Conservation (phyloP, 2,888 invertebrate genomes). For the Seira sanloemensis region DNA sequence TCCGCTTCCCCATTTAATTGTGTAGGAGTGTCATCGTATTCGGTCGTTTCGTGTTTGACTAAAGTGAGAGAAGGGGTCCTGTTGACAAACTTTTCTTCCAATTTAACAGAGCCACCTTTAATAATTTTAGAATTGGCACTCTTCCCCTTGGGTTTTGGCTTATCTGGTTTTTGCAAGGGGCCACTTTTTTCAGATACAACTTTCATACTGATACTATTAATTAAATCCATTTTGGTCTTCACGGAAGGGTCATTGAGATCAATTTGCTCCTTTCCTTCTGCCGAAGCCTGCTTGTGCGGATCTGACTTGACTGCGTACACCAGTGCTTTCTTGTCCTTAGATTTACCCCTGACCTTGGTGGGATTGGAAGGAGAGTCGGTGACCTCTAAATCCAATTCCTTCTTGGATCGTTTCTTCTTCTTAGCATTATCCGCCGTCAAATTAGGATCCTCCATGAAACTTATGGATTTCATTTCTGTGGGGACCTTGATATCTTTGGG, state of each 20-base stretch:
- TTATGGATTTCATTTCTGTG: slow-evolving; percentile 46
- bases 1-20: too few species aligned
- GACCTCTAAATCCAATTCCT: background rate
- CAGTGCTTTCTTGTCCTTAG: background rate
- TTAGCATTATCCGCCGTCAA: slow-evolving; percentile 40
- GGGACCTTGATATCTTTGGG: slow-evolving; percentile 70
- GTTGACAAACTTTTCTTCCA: background rate
- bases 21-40: background rate
- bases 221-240: slow-evolving; percentile 46
- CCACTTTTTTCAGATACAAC: slow-evolving; percentile 39
- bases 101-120: too few species aligned
- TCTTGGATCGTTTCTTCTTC: slow-evolving; percentile 32
- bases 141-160: background rate
- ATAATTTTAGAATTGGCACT: background rate
- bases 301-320: slow-evolving; percentile 63
- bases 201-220: slow-evolving; percentile 54
- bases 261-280: background rate
- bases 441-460: slow-evolving; percentile 33
- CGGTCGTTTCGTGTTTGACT: background rate
- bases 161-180: background rate
- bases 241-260: background rate
- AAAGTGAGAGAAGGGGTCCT: slow-evolving; percentile 27
- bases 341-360: background rate
- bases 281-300: slow-evolving; percentile 24
- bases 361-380: background rate